Base-by-base conservation (phyloP, 2,113 vertebrate species). In the Alethe diademata region DNA sequence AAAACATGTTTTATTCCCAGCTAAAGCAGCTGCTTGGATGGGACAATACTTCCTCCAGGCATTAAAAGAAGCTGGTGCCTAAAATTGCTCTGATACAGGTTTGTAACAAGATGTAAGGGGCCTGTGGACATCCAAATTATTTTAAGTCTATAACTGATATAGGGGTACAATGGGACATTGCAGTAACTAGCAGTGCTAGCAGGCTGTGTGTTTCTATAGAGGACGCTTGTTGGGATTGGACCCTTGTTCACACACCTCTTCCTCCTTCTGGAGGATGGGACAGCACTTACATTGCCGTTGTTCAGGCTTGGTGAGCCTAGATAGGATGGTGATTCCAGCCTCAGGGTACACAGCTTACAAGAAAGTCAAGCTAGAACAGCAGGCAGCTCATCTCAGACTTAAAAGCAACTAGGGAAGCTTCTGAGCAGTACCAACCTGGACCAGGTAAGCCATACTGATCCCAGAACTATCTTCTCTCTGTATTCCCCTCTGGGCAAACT, bases 71-170 rank as follows among this genome's bases (percentile, higher is more conserved):
- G 4, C 11, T 60, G 4, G 13, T 70, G 20, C 56, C 29, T 69
- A 4, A 71, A 53, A 24, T 38, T 50, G 23, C 33, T 72, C 31
- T 6, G 12, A 42, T 18, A 40, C 2, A 42, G 25, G 6, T 42
- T 88, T 51, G 23, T 53, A 81, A 64, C 4, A 45, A 42, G 18
- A 42, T 38, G 6, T 35, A n/a, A 15, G 12, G 4, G 11, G 4
- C 18, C 31, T 22, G 11, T 1, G 10, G 35, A 29, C 42, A 90
- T 19, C 4, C 38, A 79, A 65, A 42, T 72, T 57, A 42, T 22
- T 47, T 1, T 7, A 62, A 54, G 28, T 19, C 19, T 38, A 0
- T n/a, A 33, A 45, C 1, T 53, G 7, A 33, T 62, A 33, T 2
- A 38, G 33, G 13, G 18, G 10, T 90, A 79, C 24, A 70, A 6